Evolutionary conservation across 1,140 invertebrate genomes (phyloP).

Genomic region (Streblospio benedicti): DNA sequence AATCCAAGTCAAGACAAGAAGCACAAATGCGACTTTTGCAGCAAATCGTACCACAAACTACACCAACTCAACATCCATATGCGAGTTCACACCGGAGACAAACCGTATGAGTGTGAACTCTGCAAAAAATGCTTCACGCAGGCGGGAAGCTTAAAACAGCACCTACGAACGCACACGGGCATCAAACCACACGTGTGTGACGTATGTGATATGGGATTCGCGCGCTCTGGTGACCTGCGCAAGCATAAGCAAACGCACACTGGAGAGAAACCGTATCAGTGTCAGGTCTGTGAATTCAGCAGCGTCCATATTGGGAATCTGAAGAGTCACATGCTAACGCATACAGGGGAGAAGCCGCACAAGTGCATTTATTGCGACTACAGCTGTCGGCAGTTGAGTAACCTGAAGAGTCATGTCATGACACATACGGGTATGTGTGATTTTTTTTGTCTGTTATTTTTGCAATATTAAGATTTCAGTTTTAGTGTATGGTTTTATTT

Average conservation of each 20-base stretch:
- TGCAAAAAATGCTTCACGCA: constrained; percentile 81
- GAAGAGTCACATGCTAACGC: constrained; percentile 92
- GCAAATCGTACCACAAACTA: too few relatives aligned
- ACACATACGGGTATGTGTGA: too few relatives aligned
- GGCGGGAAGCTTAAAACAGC: constrained; percentile 76
- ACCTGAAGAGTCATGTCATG: neutral
- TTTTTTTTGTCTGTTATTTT: too few relatives aligned
- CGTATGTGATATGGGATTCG: constrained; percentile 56
- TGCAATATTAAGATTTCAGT: too few relatives aligned
- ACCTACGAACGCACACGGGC: constrained; percentile 72
- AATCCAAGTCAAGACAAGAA: too few relatives aligned
- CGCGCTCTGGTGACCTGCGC: constrained; percentile 6
- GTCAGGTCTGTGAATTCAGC: constrained; percentile 67
- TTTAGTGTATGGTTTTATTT: too few relatives aligned
- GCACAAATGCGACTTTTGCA: too few relatives aligned
- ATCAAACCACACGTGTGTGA: constrained; percentile 67
- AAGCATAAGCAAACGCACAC: constrained; percentile 18
- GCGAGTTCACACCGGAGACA: constrained; percentile 31
- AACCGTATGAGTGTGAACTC: constrained; percentile 54
- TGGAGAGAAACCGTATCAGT: constrained; percentile 25
- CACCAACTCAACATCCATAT: constrained; percentile 11
- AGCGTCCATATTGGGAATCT: constrained; percentile 78
- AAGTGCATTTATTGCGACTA: neutral
- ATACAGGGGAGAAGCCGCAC: constrained; percentile 84
- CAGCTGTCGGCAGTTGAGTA: neutral